Percentiles rank a stretch among this genome's conserved stretches.
Evolutionary conservation across 2,113 vertebrate species (phyloP).

Genomic region (Hemiscyllium ocellatum): DNA sequence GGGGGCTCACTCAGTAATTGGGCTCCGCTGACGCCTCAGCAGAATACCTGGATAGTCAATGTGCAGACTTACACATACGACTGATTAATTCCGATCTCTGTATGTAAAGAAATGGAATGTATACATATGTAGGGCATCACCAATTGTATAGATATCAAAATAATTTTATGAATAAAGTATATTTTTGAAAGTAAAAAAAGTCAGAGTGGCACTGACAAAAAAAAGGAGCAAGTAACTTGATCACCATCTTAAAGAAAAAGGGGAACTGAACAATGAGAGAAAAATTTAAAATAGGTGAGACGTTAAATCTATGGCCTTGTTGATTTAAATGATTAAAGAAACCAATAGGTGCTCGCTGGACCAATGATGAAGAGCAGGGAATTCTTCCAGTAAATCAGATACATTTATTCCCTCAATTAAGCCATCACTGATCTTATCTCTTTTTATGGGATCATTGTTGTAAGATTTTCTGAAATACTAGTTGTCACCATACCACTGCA

Average conservation of each 20-base stretch:
- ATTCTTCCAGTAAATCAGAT: background rate
- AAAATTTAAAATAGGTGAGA: background rate
- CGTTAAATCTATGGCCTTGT: background rate
- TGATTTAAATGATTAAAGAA: background rate
- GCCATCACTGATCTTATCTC: background rate
- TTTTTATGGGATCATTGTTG: background rate
- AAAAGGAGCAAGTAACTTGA: background rate
- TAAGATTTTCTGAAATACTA: background rate
- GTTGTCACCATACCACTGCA: background rate
- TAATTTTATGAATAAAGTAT: no score
- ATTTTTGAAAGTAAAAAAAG: no score
- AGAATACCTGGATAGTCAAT: no score
- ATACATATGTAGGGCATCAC: no score
- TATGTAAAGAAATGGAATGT: no score
- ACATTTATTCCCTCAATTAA: background rate
- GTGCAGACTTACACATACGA: no score
- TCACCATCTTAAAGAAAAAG: background rate
- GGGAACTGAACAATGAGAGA: background rate
- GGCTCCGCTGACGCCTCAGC: no score
- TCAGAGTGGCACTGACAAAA: background rate
- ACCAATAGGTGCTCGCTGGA: background rate
- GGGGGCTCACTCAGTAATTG: no score
- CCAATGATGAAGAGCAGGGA: background rate
- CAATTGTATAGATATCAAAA: no score
- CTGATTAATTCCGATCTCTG: no score